Conservation (phyloP, 2,888 invertebrate genomes). For the Steromphala cineraria region DNA sequence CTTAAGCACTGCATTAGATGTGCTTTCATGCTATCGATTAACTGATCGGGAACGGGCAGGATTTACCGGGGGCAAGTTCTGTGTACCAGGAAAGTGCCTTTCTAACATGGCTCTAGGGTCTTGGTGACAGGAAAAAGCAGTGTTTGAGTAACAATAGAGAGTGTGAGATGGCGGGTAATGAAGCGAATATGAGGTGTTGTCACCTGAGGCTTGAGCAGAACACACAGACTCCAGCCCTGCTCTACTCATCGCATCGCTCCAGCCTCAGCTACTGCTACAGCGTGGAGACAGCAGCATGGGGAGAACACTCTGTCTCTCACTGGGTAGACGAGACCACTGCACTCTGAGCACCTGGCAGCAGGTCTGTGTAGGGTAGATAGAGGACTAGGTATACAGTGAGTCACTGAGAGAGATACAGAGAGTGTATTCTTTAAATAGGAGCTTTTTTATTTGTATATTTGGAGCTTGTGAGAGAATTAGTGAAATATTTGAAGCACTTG, state of each 20-base stretch:
- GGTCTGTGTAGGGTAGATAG: neutral
- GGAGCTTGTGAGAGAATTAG: neutral
- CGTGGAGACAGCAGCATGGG: too few relatives aligned
- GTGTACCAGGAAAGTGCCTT: slow-evolving; percentile 12
- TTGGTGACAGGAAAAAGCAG: neutral
- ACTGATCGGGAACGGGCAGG: slow-evolving; percentile 7
- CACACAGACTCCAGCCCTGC: neutral
- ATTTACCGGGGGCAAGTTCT: neutral
- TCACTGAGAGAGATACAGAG: neutral
- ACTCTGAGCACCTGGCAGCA: too few relatives aligned
- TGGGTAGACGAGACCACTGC: too few relatives aligned
- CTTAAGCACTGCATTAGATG: slow-evolving; percentile 7
- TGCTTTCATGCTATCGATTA: neutral
- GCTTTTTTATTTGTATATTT: too few relatives aligned
- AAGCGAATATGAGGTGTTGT: slow-evolving; percentile 1
- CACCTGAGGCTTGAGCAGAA: neutral
- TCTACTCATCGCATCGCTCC: neutral
- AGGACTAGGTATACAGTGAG: neutral
- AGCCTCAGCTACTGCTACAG: too few relatives aligned
- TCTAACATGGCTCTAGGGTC: neutral
- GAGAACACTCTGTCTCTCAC: too few relatives aligned
- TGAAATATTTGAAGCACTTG: neutral
- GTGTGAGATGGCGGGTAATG: slow-evolving; percentile 6
- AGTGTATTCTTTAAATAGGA: neutral
- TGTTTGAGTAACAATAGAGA: slow-evolving; percentile 4